Base-by-base conservation (phyloP, 2,888 invertebrate genomes). In the Terebella lapidaria region DNA sequence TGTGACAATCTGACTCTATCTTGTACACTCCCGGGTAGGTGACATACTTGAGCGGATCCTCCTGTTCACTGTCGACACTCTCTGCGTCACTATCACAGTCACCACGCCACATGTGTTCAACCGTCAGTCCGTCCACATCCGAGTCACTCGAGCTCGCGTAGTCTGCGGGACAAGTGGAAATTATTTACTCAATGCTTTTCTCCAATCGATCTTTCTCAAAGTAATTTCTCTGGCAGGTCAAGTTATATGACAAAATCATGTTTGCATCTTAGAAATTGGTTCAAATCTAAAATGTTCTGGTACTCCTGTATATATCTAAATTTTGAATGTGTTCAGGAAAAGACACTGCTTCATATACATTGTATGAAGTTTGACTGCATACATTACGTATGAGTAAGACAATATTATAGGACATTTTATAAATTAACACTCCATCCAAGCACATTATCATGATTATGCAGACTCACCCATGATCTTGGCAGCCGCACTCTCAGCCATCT, bases 31-130 rank as follows among this genome's bases (percentile, higher is more conserved):
- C n/a, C n/a, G n/a, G n/a, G n/a, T n/a, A n/a, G n/a, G n/a, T n/a
- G n/a, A n/a, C n/a, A n/a, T 83, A 89, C 89, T 89, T 89, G 57
- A 90, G 82, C 1, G 86, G 84, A 81, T 90, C 90, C 71, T 89
- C 89, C 67, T 87, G 85, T 64, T 89, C 87, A 49, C 88, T 88
- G 76, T 89, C 89, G 18, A 88, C 84, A 75, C 89, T 89, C 75
- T 90, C 90, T 71, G 88, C 86, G 75, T 90, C 90, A 15, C 89
- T 89, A 62, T 87, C 86, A 63, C 87, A 87, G 52, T 84, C 81
- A 66, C 87, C 87, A 64, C 84, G 83, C 81, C 87, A 86, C 0
- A 87, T 86, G 62, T 86, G 86, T 46, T 83, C 85, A 18, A 80
- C 74, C 25, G 74, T 61, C 46, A 86, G 83, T 0, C 85, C 81